Evolutionary conservation across 2,888 invertebrate genomes (phyloP), one percentile per base, ranked within the genome.

Genomic region (Bombyx huttoni): DNA sequence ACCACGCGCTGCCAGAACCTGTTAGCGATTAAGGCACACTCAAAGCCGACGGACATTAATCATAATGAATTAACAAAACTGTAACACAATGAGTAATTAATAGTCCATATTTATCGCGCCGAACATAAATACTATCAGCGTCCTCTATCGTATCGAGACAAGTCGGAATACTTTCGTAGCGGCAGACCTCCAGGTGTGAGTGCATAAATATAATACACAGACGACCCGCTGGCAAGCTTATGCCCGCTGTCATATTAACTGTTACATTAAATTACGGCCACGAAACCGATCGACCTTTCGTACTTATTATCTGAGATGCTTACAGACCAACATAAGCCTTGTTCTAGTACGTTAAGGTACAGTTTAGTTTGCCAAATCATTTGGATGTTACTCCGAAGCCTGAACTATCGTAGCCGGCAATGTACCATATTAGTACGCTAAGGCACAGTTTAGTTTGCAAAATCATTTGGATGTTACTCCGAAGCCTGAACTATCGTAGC

Each of bases 191-290:
- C 87, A 86, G 83, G 88, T 87, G 88, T 81, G 87, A 86, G 76
- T 81, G 79, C 87, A 87, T 88, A 87, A 86, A 86, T 87, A 85
- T 85, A 73, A 78, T 76, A 77, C 75, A 73, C 75, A 69, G 84
- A 69, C 84, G 77, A 85, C 87, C 87, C 86, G 87, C 87, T 87
- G 87, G 84, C 81, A 77, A 67, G 77, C 83, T 83, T 87, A 83
- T 78, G 84, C 81, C 75, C 67, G 84, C 88, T 88, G 88, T 88
- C 88, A 87, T 86, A 88, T 87, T 87, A 88, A 86, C 87, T 88
- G 86, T 86, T 84, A 87, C 87, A 84, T 88, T 88, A 88, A 88
- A 88, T 88, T 88, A 88, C 86, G 75, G 74, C 79, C 78, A 72
- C 78, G 64, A 71, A 84, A 80, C 77, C 69, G 75, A 77, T 77